Evolutionary conservation across 2,888 invertebrate species (phyloP), one percentile per base, ranked within the genome.

Genomic region (Phlogophora meticulosa): DNA sequence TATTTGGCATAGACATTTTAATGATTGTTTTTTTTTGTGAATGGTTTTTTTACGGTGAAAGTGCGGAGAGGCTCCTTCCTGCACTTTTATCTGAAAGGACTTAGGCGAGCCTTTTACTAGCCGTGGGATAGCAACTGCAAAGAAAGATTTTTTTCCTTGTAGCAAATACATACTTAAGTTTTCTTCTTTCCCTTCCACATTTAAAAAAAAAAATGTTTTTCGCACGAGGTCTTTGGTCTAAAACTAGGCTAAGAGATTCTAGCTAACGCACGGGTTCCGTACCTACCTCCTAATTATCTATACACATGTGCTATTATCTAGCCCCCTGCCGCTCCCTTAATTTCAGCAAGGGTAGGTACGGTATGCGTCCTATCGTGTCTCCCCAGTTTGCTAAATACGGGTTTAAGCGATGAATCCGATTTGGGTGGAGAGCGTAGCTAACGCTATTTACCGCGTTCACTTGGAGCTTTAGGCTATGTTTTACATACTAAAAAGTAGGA

Each of bases 371-470:
- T 76, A 72, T 72, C 72, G 10, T 60, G 38, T 49, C 48, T n/a
- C 70, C 43, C 7, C 72, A 76, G 53, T 60, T 76, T 49, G 60
- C 53, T 76, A 69, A 72, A 76, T 72, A 69, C 60, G 76, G 76
- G 49, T 15, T 68, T 72, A 72, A 28, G 28, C 28, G 28, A 28
- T 28, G 28, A 28, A 49, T 69, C 76, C 43, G 60, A 60, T 69
- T 76, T 69, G 76, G 53, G 60, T 34, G 13, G 38, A 34, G 24
- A 48, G 58, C 15, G 43, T 43, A 43, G 43, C 57, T 68, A 72
- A 53, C 42, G 38, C 38, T 43, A 46, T 53, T 53, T 53, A 53
- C n/a, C 10, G 38, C 17, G 15, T 42, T 32, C 9, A 48, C 7
- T 9, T 24, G 4, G 5, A 17, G 46, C 9, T 17, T 42, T 36